Evolutionary conservation across 2,113 vertebrate genomes (phyloP), one percentile per base, ranked within the genome.

Genomic region (Sula dactylatra): DNA sequence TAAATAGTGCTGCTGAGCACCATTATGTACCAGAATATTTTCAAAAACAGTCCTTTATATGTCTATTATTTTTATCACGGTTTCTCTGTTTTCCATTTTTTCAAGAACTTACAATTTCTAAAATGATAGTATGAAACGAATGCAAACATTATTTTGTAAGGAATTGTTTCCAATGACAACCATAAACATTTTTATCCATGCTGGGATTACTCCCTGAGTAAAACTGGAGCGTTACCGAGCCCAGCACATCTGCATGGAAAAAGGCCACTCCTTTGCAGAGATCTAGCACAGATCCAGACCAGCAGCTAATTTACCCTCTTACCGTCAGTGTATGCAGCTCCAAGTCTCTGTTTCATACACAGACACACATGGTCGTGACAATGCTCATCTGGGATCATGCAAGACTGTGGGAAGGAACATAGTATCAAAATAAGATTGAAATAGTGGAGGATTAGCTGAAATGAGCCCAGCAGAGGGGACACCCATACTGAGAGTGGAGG

Each of bases 131-230:
- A 36, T 34, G 76, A 96, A 96, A 95, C 55, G 31, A 83, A 71
- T 32, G 47, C 5, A 73, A 80, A 79, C 54, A 81, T 59, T 36
- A 24, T 83, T 92, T 92, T 72, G 58, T 49, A 76, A 66, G 13
- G n/a, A 71, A 58, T 44, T 74, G 42, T 95, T 94, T 97, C 69
- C 86, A 96, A 86, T 70, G 69, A 55, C 79, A 81, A 55, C 29
- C 59, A 58, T 64, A 90, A 95, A 89, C 50, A 52, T 77, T 88
- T 96, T 90, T 82, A 69, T 87, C 59, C 79, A 22, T 54, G 27
- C 31, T 78, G 67, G 1, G 7, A 64, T 81, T 90, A 55, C 59
- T 94, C 50, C 14, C 27, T 36, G 32, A 25, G 29, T 94, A 79
- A 94, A 86, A 81, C 14, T 90, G 82, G 72, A 93, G 8, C 6